Conservation (phyloP, 1,140 invertebrate genomes). For the Mamestra configurata region DNA sequence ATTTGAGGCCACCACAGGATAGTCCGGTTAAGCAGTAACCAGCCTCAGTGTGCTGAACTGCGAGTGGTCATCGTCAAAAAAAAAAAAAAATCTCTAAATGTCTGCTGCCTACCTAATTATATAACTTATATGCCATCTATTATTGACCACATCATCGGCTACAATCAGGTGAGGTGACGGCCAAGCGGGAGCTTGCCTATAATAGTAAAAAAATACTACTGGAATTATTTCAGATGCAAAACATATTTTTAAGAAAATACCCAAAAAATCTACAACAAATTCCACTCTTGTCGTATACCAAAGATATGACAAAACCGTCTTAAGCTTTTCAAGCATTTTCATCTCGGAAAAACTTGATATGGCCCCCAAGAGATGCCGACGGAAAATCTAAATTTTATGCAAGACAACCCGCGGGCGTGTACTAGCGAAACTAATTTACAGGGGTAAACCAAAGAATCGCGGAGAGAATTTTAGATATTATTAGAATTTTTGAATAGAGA, state of each 20-base stretch:
- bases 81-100: too few species aligned
- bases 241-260: neutral
- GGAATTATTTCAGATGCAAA: neutral
- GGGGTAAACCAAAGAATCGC: conserved; percentile 17
- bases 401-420: conserved; percentile 36
- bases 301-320: conserved; percentile 24
- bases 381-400: conserved; percentile 29
- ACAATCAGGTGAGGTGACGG: too few species aligned
- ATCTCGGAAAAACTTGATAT: conserved; percentile 33
- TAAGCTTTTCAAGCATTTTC: conserved; percentile 27
- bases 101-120: too few species aligned
- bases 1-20: too few species aligned
- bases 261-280: neutral
- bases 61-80: too few species aligned
- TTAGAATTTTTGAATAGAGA: conserved; percentile 21
- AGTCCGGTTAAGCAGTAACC: too few species aligned
- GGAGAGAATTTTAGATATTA: conserved; percentile 11
- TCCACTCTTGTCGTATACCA: neutral
- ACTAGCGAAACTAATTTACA: conserved; percentile 38
- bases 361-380: conserved; percentile 4
- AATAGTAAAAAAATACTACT: too few species aligned
- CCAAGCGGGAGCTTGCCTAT: too few species aligned
- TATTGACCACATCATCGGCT: too few species aligned
- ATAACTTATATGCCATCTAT: too few species aligned
- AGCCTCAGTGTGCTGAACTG: too few species aligned